phyloP scores from a whole-genome alignment of 2,888 invertebrate species.

The Epirrhoe tristata region DNA sequence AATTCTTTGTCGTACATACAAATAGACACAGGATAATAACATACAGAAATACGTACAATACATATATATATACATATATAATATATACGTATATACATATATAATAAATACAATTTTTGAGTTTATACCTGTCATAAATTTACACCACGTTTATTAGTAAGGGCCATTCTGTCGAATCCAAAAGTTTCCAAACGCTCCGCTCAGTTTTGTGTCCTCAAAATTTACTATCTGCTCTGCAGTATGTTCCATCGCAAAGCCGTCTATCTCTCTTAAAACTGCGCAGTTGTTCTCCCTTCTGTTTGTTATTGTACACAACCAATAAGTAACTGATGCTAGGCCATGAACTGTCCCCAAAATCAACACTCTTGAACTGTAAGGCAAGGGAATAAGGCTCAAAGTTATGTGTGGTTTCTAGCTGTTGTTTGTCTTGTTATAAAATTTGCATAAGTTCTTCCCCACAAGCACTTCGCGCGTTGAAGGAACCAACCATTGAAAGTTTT shows the following conservation, averaged over 20 bases:
- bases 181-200: not conserved
- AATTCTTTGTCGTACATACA: no score
- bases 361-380: not conserved
- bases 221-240: constrained; percentile 18
- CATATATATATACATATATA: no score
- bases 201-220: not conserved
- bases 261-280: constrained; percentile 19
- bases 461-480: constrained; percentile 42
- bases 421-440: constrained; percentile 48
- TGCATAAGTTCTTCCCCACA: constrained; percentile 45
- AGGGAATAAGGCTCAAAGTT: constrained; percentile 12
- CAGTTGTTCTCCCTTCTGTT: constrained; percentile 13
- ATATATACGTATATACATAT: no score
- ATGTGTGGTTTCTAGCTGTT: constrained; percentile 30
- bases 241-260: constrained; percentile 22
- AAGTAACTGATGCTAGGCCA: constrained; percentile 30
- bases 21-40: no score
- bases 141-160: no score
- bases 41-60: no score
- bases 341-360: constrained; percentile 3
- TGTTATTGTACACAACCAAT: constrained; percentile 33
- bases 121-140: no score
- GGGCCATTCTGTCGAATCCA: no score
- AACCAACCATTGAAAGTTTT: constrained; percentile 50
- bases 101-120: no score